Evolutionary conservation across 2,888 invertebrate species (phyloP).

Genomic region (Taphrorychus bicolor): DNA sequence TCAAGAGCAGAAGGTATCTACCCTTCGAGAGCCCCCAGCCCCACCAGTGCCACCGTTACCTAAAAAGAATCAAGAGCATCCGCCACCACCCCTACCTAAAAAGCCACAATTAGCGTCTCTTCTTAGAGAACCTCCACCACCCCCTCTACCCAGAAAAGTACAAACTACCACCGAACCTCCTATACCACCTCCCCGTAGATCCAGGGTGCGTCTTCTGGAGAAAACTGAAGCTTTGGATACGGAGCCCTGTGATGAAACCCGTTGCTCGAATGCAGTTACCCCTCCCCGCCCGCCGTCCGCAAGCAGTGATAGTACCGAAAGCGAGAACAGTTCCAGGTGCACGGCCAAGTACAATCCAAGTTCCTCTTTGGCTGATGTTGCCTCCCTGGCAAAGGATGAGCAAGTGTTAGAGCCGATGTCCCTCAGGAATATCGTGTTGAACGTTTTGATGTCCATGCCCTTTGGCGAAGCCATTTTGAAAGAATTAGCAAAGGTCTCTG

Average conservation of each 20-base stretch:
- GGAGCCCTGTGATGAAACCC: constrained; percentile 6
- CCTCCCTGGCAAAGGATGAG: constrained; percentile 63
- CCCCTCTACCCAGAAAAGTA: background rate
- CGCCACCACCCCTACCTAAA: background rate
- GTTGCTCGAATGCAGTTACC: constrained; percentile 44
- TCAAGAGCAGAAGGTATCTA: background rate
- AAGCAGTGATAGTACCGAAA: constrained; percentile 61
- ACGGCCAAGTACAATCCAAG: constrained; percentile 73
- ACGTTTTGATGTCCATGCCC: constrained; percentile 70
- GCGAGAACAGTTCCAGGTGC: constrained; percentile 66
- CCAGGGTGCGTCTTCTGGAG: background rate
- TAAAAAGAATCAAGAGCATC: background rate
- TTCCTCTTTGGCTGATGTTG: constrained; percentile 68
- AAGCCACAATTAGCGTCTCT: background rate
- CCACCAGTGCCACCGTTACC: background rate
- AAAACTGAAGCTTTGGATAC: background rate
- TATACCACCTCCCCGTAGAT: constrained; percentile 20
- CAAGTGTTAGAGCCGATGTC: constrained; percentile 53
- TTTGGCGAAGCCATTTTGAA: constrained; percentile 73
- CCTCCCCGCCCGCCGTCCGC: constrained; percentile 48
- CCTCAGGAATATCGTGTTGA: constrained; percentile 71
- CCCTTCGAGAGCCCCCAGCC: too few species aligned
- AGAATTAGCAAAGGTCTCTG: constrained; percentile 71
- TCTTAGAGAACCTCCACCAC: background rate
- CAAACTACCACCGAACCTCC: background rate